Evolutionary conservation across 2,113 vertebrate genomes (phyloP).

Genomic region (Gambusia affinis): DNA sequence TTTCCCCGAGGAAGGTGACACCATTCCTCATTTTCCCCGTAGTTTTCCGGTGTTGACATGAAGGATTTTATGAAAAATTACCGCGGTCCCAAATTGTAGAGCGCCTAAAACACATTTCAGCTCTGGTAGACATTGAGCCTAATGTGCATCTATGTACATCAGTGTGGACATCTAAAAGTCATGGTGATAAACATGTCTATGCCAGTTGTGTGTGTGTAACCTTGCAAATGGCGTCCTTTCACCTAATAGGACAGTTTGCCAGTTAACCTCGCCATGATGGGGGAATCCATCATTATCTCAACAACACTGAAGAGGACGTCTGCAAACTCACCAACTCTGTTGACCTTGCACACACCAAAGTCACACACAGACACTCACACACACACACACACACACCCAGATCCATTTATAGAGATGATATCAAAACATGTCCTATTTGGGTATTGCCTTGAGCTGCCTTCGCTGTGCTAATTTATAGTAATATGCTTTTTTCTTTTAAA

Average conservation of each 20-base stretch:
- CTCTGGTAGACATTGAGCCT: constrained; percentile 27
- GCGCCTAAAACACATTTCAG: constrained; percentile 63
- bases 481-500: too few species aligned
- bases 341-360: constrained; percentile 25
- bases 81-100: constrained; percentile 64
- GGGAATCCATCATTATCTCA: constrained; percentile 50
- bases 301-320: constrained; percentile 12
- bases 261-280: constrained; percentile 50
- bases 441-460: neutral
- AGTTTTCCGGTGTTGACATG: constrained; percentile 51
- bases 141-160: neutral
- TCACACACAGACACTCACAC: neutral
- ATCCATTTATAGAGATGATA: neutral
- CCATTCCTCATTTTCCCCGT: constrained; percentile 10
- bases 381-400: neutral
- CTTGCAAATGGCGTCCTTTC: constrained; percentile 45
- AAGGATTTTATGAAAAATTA: constrained; percentile 74
- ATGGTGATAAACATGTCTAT: constrained; percentile 42
- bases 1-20: constrained; percentile 39
- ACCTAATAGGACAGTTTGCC: constrained; percentile 56
- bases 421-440: neutral
- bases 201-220: constrained; percentile 52
- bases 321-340: constrained; percentile 4
- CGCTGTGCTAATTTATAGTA: neutral
- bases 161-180: constrained; percentile 30